Evolutionary conservation across 2,797 vertebrate genomes (phyloP), one percentile per base, ranked within the genome.

Genomic region (Jordanella pulchra): DNA sequence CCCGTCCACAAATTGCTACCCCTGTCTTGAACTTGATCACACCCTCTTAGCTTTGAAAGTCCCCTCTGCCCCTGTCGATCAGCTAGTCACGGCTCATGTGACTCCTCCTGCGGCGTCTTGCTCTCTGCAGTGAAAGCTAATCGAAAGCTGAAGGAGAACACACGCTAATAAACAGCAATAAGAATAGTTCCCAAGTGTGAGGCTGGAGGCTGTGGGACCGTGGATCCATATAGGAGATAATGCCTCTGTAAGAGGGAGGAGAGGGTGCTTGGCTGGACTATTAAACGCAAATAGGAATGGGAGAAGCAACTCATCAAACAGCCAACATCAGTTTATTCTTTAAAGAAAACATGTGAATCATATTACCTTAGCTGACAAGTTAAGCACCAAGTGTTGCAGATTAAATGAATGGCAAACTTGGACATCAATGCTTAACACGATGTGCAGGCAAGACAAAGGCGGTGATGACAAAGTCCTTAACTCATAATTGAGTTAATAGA

Each of bases 161-260:
- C 55, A 76, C 84, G 81, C 75, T 77, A 86, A 93, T 92, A 92
- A 94, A 93, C 92, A 92, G 84, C 58, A 77, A 91, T 87, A 69
- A 76, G 89, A 94, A 94, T 91, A 93, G 89, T 84, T 64, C 48
- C 51, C 23, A 17, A 58, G 65, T 48, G 28, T 28, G 44, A 67
- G 61, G 42, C 25, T 7, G 12, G 1, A 1, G 55, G 39, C 39
- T n/a, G 60, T 65, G 77, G 55, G 54, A 61, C 75, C n/a, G 44
- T 35, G 32, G 71, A 42, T 50, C 65, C 76, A 47, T 2, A 17
- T 58, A 66, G 35, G 25, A 73, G 68, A 58, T 67, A 56, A 51
- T 17, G 27, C 68, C 66, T 69, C 5, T 7, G 54, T 51, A 58
- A 56, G 32, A 10, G 51, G 60, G 73, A 54, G 75, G 39, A n/a